Base-by-base conservation (phyloP, 2,797 vertebrate genomes). In the Manis pentadactyla region DNA sequence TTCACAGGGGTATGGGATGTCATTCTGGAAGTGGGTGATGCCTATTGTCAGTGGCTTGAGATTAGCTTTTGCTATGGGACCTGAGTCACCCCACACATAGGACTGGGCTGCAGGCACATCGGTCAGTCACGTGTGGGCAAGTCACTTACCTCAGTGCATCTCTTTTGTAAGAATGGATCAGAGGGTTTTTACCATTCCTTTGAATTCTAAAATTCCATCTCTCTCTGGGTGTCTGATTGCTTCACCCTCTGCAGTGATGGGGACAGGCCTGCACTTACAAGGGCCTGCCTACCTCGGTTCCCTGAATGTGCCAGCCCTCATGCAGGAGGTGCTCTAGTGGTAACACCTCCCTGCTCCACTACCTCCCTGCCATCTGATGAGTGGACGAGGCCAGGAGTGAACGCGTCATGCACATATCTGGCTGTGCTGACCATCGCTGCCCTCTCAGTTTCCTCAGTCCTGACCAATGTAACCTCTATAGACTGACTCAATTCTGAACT, bases 351-450 rank as follows among this genome's bases (percentile, higher is more conserved):
- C 8, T 1, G 7, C 59, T 2, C 17, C 46, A 23, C 27, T 21
- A 27, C 51, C 31, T 17, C 0, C 15, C 0, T 27, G 29, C 64
- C 14, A 14, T 23, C 2, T 5, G 25, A 59, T 18, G 53, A 64
- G 14, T 0, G 23, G 18, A 59, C 0, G 2, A 29, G 27, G 55
- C 12, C 9, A 4, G 7, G n/a, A 29, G 14, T 4, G 31, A 19
- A 27, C 1, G 23, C 27, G 7, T 9, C 25, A 5, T 13, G 6
- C 21, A 7, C 0, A 25, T 1, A 11, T 46, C 46, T 9, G 8
- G 37, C 29, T 2, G 53, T 15, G 51, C 37, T 63, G 12, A 39
- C 42, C 21, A 29, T 4, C 61, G 14, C 15, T 4, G 8, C 37
- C 29, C 23, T 88, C 51, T 55, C 37, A 27, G 15, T 12, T 19